Percentiles rank a stretch among this genome's conserved stretches.
Conservation (phyloP, 2,797 vertebrate species). For the Coregonus sp. region DNA sequence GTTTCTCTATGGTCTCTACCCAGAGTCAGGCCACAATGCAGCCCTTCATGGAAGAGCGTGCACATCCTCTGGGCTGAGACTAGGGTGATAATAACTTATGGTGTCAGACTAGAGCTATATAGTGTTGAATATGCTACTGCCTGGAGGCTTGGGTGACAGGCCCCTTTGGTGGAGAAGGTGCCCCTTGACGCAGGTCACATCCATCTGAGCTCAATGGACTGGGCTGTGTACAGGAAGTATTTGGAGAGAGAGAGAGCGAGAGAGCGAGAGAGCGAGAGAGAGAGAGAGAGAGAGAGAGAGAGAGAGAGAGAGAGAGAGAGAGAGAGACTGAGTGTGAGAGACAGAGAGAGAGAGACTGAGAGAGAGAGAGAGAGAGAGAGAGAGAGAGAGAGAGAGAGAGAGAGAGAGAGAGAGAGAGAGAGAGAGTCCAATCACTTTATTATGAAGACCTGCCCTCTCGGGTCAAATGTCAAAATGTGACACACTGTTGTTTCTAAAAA, state of each 20-base stretch:
- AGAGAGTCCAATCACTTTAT: slow-evolving; percentile 57
- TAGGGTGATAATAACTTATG: slow-evolving; percentile 35
- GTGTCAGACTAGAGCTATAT: slow-evolving; percentile 5
- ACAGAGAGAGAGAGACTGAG: not conserved
- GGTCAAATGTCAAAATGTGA: slow-evolving; percentile 64
- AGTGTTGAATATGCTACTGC: not conserved
- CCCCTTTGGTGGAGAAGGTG: slow-evolving; percentile 33
- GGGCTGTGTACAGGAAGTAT: slow-evolving; percentile 53
- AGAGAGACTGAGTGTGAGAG: slow-evolving; percentile 10
- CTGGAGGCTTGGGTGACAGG: slow-evolving; percentile 13
- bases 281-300: too few relatives aligned
- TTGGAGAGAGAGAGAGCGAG: slow-evolving; percentile 64
- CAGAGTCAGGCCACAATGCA: slow-evolving; percentile 60
- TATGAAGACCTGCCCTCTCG: slow-evolving; percentile 68
- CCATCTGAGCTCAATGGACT: slow-evolving; percentile 59
- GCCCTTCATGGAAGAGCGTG: slow-evolving; percentile 61
- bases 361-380: not conserved
- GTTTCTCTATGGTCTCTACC: slow-evolving; percentile 44
- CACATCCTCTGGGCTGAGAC: slow-evolving; percentile 23
- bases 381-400: not conserved
- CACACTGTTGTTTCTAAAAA: slow-evolving; percentile 40
- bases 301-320: not conserved
- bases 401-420: not conserved
- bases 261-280: not conserved
- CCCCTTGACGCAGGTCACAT: slow-evolving; percentile 55